Percentiles rank a stretch among this genome's conserved stretches.
phyloP scores from a whole-genome alignment of 2,797 vertebrate genomes.

The Acestrorhynchus altus region DNA sequence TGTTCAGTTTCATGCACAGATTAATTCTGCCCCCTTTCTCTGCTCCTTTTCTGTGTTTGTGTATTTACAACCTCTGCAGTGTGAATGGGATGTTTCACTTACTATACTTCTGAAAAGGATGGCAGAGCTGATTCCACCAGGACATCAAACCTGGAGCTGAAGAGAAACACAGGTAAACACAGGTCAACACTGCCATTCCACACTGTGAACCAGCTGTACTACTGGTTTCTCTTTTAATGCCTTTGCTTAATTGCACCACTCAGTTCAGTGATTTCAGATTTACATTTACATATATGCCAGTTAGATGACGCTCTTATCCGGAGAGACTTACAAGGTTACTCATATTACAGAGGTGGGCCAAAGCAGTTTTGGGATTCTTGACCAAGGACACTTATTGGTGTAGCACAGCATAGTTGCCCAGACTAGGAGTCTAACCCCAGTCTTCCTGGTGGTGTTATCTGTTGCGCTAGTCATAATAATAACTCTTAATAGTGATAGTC shows the following conservation, averaged over 20 bases:
- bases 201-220: not conserved
- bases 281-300: not conserved
- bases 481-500: too few species aligned
- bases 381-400: too few species aligned
- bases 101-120: not conserved
- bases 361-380: too few species aligned
- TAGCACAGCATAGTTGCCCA: too few species aligned
- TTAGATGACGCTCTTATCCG: too few species aligned
- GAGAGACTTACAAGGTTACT: too few species aligned
- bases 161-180: not conserved
- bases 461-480: too few species aligned
- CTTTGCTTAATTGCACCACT: not conserved
- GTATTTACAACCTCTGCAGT: constrained; percentile 40
- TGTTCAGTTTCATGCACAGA: constrained; percentile 38
- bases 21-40: constrained; percentile 52
- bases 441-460: too few species aligned
- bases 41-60: constrained; percentile 27
- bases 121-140: not conserved
- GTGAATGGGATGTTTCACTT: not conserved
- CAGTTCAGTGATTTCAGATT: not conserved
- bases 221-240: not conserved
- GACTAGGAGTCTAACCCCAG: too few species aligned
- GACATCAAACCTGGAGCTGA: not conserved
- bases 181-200: not conserved
- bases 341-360: too few species aligned